Base-by-base conservation (phyloP, 2,888 invertebrate species). In the Brenthis hecate region DNA sequence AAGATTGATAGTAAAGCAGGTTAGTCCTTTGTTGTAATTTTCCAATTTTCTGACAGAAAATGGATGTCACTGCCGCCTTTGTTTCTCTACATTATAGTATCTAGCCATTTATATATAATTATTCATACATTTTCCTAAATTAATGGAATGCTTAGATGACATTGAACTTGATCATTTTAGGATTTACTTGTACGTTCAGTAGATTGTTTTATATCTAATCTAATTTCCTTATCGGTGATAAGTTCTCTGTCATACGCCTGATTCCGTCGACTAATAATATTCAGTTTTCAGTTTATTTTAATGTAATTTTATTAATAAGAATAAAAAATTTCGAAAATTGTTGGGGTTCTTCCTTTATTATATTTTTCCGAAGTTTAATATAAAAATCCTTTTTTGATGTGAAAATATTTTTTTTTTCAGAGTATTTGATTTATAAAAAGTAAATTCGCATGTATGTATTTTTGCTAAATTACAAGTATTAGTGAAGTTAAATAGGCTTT, bases 1-100 rank as follows among this genome's bases (percentile, higher is more conserved):
- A 19, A 86, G 92, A 74, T 82, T 92, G 66, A 93, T 93, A 69
- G 93, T 93, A 1, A 93, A 93, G 79, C 93, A 93, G 91, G 93
- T 92, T 58, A 79, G 89, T 60, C 48, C 54, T 57, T 61, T 66
- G 54, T 64, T 69, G n/a, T 67, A 50, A 47, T 50, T 6, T 56
- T 51, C 3, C 43, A 14, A 14, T 8, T 58, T 48, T 58, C 3
- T 58, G 47, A 58, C 14, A 28, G n/a, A 60, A 60, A 28, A 28
- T 43, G 28, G 28, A 0, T 28, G 28, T 57, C 4, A 48, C 2
- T n/a, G 16, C n/a, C 60, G 28, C n/a, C 60, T 60, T 60, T 60
- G 60, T 60, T 14, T 58, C 3, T 48, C 28, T n/a, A 11, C 48
- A 54, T 6, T 32, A 36, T 53, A 53, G 13, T 36, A 16, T 13